Conservation (phyloP, 1,140 invertebrate genomes). For the Drosophila burlai region DNA sequence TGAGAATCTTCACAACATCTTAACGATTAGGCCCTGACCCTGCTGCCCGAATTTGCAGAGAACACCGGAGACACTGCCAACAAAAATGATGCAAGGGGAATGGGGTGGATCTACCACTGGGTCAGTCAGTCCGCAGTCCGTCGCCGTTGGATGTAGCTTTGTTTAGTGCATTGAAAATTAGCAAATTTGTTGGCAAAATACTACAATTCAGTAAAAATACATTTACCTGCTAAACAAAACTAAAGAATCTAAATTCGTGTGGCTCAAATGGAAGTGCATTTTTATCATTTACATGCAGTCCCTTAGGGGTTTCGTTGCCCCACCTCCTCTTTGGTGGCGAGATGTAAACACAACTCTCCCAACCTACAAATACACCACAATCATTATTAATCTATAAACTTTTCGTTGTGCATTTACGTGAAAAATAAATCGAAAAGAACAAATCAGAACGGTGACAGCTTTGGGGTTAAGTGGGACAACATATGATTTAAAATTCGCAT, state of each 20-base stretch:
- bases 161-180: slow-evolving; percentile 69
- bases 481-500: not conserved
- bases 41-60: slow-evolving; percentile 13
- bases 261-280: slow-evolving; percentile 40
- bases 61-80: slow-evolving; percentile 50
- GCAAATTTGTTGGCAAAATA: slow-evolving; percentile 69
- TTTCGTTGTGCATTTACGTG: slow-evolving; percentile 64
- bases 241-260: slow-evolving; percentile 28
- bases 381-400: slow-evolving; percentile 13
- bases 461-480: not conserved
- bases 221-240: slow-evolving; percentile 74
- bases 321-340: not conserved
- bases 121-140: slow-evolving; percentile 21
- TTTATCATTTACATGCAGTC: slow-evolving; percentile 29
- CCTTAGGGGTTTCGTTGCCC: not conserved
- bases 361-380: slow-evolving; percentile 1
- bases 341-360: not conserved
- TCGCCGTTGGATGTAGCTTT: slow-evolving; percentile 54
- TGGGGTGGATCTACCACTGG: slow-evolving; percentile 10
- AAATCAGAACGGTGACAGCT: not conserved
- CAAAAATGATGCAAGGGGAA: slow-evolving; percentile 15
- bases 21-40: slow-evolving; percentile 44
- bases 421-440: slow-evolving; percentile 57
- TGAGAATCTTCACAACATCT: slow-evolving; percentile 72
- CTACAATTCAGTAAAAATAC: slow-evolving; percentile 67